A percentile compares a stretch with the other conserved stretches of the same genome.
Conservation (phyloP, 2,888 invertebrate species). For the Epiblema foenella region DNA sequence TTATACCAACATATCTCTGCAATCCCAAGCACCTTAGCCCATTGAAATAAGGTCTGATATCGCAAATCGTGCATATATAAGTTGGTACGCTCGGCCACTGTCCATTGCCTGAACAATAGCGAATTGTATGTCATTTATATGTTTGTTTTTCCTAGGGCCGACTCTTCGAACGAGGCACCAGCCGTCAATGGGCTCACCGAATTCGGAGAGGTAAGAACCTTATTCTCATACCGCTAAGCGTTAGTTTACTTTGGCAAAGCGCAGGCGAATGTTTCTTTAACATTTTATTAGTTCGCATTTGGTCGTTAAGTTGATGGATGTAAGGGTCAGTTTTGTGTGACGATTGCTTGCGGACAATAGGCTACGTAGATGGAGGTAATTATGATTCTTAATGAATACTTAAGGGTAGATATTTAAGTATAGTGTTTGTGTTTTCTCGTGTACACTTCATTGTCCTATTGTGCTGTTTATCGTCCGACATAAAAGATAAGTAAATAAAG, state of each 20-base stretch:
- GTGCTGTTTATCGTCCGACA: no score
- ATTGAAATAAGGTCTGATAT: not conserved
- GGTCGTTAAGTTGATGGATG: not conserved
- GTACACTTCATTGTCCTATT: no score
- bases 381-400: constrained; percentile 28
- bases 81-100: constrained; percentile 20
- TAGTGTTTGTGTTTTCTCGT: no score
- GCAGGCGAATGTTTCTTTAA: constrained; percentile 22
- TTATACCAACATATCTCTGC: constrained; percentile 15
- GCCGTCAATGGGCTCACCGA: constrained; percentile 78
- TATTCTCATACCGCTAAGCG: not conserved
- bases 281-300: not conserved
- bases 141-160: constrained; percentile 76
- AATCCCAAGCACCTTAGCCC: not conserved
- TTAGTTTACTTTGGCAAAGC: constrained; percentile 9
- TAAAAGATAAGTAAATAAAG: no score
- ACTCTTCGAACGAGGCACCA: constrained; percentile 81
- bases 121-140: constrained; percentile 61
- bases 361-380: constrained; percentile 21
- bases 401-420: not conserved
- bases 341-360: constrained; percentile 10
- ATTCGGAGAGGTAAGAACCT: constrained; percentile 80
- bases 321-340: not conserved
- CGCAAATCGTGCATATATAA: not conserved
- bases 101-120: constrained; percentile 31